These are phyloP conservation scores for Ichneumon xanthorius DNA, from an alignment of 2,888 invertebrate genomes.

Conservation along the genomic window DNA sequence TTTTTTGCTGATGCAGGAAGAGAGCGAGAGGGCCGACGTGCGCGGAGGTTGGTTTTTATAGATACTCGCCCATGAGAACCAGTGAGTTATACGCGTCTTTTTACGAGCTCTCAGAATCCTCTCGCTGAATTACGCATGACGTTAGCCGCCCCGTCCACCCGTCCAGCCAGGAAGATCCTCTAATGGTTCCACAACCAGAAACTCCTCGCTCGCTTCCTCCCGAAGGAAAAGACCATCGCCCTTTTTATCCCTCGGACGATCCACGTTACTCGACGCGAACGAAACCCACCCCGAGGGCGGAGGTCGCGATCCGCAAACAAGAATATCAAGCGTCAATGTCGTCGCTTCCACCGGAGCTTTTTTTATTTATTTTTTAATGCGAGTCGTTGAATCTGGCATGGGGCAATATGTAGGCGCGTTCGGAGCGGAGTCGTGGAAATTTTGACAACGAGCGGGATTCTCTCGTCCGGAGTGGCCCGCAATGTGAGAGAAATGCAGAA, in stretches of 20 bases:
- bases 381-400: slow-evolving; percentile 21
- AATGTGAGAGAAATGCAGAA: slow-evolving; percentile 31
- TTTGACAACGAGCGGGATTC: slow-evolving; percentile 5
- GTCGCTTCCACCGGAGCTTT: no score
- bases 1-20: slow-evolving; percentile 46
- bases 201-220: slow-evolving; percentile 21
- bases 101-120: slow-evolving; percentile 72
- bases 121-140: slow-evolving; percentile 74
- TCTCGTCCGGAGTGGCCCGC: not conserved
- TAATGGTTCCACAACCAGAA: slow-evolving; percentile 66
- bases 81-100: slow-evolving; percentile 71
- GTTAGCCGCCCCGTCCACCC: slow-evolving; percentile 53
- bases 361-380: not conserved
- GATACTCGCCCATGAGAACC: slow-evolving; percentile 31
- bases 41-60: slow-evolving; percentile 36
- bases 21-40: slow-evolving; percentile 25
- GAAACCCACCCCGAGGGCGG: slow-evolving; percentile 11
- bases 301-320: not conserved
- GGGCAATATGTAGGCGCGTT: not conserved
- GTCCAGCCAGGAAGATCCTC: slow-evolving; percentile 63
- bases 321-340: not conserved
- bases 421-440: not conserved
- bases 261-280: slow-evolving; percentile 58
- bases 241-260: slow-evolving; percentile 21
- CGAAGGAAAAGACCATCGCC: slow-evolving; percentile 42